These are phyloP conservation scores for Hydrolagus colliei DNA, from an alignment of 2,797 vertebrate genomes.

Conservation along the genomic window DNA sequence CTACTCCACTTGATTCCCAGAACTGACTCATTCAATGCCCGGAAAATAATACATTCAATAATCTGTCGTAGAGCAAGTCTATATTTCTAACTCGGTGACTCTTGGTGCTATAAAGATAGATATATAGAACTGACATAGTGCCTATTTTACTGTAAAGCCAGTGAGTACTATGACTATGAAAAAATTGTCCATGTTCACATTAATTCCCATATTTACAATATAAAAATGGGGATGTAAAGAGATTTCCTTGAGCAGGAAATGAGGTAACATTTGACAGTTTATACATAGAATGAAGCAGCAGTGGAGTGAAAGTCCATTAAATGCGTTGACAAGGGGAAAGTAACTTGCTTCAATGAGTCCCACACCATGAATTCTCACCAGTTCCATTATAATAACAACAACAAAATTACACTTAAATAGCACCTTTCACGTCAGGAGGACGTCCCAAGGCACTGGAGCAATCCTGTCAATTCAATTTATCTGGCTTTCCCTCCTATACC, in stretches of 20 bases:
- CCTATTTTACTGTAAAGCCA: neutral
- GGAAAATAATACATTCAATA: conserved; percentile 10
- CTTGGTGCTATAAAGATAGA: conserved; percentile 2
- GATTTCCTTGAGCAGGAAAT: too few relatives aligned
- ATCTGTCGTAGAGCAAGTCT: neutral
- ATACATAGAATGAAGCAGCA: too few relatives aligned
- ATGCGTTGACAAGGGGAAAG: too few relatives aligned
- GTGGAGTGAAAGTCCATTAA: too few relatives aligned
- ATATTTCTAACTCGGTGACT: neutral
- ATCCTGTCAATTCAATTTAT: too few relatives aligned
- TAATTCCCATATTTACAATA: neutral
- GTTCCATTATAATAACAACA: neutral
- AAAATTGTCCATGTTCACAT: neutral
- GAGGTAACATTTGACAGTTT: too few relatives aligned
- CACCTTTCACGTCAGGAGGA: too few relatives aligned
- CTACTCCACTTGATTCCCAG: neutral
- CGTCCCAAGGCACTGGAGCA: too few relatives aligned
- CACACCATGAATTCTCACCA: neutral
- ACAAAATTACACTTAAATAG: too few relatives aligned
- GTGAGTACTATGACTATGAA: conserved; percentile 4
- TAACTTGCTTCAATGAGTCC: too few relatives aligned
- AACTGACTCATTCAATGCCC: neutral
- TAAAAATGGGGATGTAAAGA: neutral
- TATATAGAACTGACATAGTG: neutral
- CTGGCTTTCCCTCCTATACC: too few relatives aligned